Evolutionary conservation across 2,888 invertebrate species (phyloP), one percentile per base, ranked within the genome.

Genomic region (Melieria picta): DNA sequence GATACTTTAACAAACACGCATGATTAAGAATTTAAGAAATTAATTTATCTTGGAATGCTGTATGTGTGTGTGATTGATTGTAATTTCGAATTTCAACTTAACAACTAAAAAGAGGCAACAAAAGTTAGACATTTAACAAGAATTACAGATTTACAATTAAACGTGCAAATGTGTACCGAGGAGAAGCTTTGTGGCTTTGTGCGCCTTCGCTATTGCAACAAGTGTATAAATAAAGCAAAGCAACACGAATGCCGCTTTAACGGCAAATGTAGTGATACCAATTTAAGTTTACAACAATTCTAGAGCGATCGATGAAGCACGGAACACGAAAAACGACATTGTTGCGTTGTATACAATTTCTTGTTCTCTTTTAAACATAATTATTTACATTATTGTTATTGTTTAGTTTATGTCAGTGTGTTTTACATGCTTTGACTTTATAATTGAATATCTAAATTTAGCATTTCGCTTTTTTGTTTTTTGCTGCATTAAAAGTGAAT

Each of bases 11-110:
- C 61, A 71, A 62, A 48, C 30, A 61, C 56, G 62, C 56, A 47
- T 60, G 60, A 67, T 47, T 55, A 52, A 68, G 63, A 63, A 30
- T 56, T 71, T 55, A 58, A 66, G 56, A 65, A 62, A 16, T 61
- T 65, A 63, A 5, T 48, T 71, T 75, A 71, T 70, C 73, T 74
- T 77, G 77, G 77, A 77, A 77, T 77, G 77, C 77, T 77, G 74
- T 73, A 72, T 74, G 58, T 72, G 73, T 74, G 70, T 48, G 64
- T 69, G 62, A 60, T 43, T 50, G 52, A 46, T 9, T 46, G 61
- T 68, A 61, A 66, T 61, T 42, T 45, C 11, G 43, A 57, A 48
- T 61, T 71, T 66, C 13, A 62, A 71, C 71, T 66, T 71, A 62
- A 62, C 47, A 71, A 66, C 71, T 71, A 62, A 71, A 65, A 57